phyloP scores from a whole-genome alignment of 2,797 vertebrate species.

The Echiichthys vipera region DNA sequence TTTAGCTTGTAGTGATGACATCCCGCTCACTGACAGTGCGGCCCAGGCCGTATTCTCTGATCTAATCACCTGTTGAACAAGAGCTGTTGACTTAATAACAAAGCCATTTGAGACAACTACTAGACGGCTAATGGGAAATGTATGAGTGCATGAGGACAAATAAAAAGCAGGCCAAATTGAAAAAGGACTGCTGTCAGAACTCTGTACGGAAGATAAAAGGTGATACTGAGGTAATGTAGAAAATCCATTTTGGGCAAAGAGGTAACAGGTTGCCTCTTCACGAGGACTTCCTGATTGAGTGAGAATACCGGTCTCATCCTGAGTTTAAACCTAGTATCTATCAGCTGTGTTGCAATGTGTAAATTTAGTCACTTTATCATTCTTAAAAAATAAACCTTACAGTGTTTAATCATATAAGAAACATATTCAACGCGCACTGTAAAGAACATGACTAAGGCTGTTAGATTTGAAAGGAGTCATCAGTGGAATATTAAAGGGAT shows the following conservation, averaged over 20 bases:
- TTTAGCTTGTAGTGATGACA: conserved; percentile 64
- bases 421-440: background rate
- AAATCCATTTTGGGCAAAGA: conserved; percentile 26
- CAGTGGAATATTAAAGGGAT: conserved; percentile 13
- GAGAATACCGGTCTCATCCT: background rate
- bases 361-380: background rate
- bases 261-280: conserved; percentile 4
- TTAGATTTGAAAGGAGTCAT: too few species aligned
- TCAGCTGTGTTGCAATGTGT: background rate
- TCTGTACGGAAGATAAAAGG: background rate
- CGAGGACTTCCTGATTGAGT: conserved; percentile 2
- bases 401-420: background rate
- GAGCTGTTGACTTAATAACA: conserved; percentile 72
- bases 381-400: background rate
- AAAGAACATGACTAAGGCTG: background rate
- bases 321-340: background rate
- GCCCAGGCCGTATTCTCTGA: conserved; percentile 63
- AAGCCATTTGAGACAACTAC: conserved; percentile 53
- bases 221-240: background rate
- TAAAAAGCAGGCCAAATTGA: conserved; percentile 38
- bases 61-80: conserved; percentile 73
- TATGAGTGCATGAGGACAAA: conserved; percentile 53
- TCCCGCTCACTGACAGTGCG: conserved; percentile 45
- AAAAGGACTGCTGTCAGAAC: conserved; percentile 28
- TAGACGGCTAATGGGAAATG: conserved; percentile 50